Evolutionary conservation across 2,113 vertebrate species (phyloP).

Genomic region (Gyps fulvus): DNA sequence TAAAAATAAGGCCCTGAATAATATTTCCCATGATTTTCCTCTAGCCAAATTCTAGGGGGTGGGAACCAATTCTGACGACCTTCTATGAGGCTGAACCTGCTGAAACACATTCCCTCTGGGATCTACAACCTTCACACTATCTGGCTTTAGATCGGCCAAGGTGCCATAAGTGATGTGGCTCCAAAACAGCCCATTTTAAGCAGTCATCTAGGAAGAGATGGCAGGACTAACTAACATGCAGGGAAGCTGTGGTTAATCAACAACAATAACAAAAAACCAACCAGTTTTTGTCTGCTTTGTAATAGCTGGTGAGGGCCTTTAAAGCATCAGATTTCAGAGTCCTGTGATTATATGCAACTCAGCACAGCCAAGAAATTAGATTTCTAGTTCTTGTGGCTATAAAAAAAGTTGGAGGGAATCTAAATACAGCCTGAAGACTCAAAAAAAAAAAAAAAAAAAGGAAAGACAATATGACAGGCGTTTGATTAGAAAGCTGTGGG

Average conservation of each 20-base stretch:
- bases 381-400: background rate
- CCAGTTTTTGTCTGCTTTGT: background rate
- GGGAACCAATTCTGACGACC: background rate
- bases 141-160: background rate
- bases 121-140: background rate
- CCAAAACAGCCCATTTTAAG: background rate
- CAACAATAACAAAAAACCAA: background rate
- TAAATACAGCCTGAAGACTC: background rate
- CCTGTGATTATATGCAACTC: background rate
- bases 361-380: background rate
- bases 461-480: background rate
- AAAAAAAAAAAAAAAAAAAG: background rate
- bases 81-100: rapidly evolving
- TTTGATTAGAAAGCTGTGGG: background rate
- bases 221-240: background rate
- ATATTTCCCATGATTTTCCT: background rate
- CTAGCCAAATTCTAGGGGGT: background rate
- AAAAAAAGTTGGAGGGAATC: background rate
- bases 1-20: background rate
- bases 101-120: background rate
- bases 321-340: background rate
- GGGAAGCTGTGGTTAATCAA: background rate
- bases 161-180: rapidly evolving
- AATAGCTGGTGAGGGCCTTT: background rate
- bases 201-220: background rate